These are phyloP conservation scores for Pseudanteris insignis DNA, from an alignment of 2,888 invertebrate genomes.

Conservation along the genomic window DNA sequence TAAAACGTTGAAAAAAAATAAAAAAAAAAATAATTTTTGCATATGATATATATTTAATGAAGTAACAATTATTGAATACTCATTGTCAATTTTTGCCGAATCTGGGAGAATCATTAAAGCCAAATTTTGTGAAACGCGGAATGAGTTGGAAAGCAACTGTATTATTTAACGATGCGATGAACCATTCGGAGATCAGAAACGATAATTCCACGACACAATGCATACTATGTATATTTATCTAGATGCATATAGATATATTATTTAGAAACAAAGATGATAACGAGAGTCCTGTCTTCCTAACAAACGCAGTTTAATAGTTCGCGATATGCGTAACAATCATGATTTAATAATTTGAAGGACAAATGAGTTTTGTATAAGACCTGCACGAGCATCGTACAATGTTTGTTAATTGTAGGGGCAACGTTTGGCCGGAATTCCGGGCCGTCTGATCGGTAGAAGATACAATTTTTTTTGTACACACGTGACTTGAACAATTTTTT, in stretches of 20 bases:
- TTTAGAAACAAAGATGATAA: constrained; percentile 49
- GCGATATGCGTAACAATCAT: constrained; percentile 29
- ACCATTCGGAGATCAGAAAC: constrained; percentile 3
- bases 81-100: constrained; percentile 19
- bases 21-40: constrained; percentile 11
- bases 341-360: constrained; percentile 26
- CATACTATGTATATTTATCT: constrained; percentile 53
- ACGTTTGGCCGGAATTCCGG: constrained; percentile 45
- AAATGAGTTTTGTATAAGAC: constrained; percentile 40
- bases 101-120: too few relatives aligned
- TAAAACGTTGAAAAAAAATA: too few relatives aligned
- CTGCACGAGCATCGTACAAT: constrained; percentile 36
- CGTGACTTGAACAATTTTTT: too few relatives aligned
- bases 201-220: constrained; percentile 51
- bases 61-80: constrained; percentile 15
- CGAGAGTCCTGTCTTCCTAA: constrained; percentile 53
- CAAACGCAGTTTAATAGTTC: constrained; percentile 49
- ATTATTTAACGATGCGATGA: too few relatives aligned
- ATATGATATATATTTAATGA: constrained; percentile 4
- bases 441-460: constrained; percentile 52
- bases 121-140: not conserved
- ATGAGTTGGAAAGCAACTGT: not conserved
- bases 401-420: constrained; percentile 40
- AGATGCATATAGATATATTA: constrained; percentile 51
- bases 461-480: constrained; percentile 1